Conservation (phyloP, 2,113 vertebrate species). For the Rynchops niger region DNA sequence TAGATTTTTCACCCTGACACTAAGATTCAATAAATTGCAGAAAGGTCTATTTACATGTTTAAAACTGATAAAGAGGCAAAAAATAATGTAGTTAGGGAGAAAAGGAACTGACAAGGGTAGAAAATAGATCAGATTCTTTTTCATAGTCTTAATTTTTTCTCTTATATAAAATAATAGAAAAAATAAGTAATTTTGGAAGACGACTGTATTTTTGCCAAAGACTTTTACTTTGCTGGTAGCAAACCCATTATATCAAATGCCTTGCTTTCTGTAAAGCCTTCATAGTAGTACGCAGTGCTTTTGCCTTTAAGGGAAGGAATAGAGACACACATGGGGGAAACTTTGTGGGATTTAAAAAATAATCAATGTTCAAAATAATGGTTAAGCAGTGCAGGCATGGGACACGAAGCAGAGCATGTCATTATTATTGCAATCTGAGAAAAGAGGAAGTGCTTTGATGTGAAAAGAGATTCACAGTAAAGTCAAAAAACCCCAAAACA, state of each 20-base stretch:
- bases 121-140: not conserved
- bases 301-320: not conserved
- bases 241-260: not conserved
- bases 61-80: not conserved
- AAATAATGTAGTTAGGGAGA: not conserved
- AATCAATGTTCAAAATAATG: not conserved
- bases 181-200: not conserved
- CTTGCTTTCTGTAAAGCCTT: not conserved
- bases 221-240: not conserved
- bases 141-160: not conserved
- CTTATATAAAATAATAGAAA: not conserved
- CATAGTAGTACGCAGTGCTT: not conserved
- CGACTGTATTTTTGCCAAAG: not conserved
- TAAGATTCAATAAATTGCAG: not conserved
- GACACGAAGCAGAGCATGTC: not conserved
- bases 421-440: not conserved
- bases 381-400: not conserved
- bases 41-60: not conserved
- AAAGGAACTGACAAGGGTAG: not conserved
- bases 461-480: not conserved
- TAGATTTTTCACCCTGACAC: not conserved
- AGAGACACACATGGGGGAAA: not conserved
- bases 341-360: not conserved
- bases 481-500: not conserved
- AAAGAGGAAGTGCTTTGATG: not conserved